A percentile compares a stretch with the other conserved stretches of the same genome.
Evolutionary conservation across 1,140 invertebrate species (phyloP).

Genomic region (Tenebrio molitor): DNA sequence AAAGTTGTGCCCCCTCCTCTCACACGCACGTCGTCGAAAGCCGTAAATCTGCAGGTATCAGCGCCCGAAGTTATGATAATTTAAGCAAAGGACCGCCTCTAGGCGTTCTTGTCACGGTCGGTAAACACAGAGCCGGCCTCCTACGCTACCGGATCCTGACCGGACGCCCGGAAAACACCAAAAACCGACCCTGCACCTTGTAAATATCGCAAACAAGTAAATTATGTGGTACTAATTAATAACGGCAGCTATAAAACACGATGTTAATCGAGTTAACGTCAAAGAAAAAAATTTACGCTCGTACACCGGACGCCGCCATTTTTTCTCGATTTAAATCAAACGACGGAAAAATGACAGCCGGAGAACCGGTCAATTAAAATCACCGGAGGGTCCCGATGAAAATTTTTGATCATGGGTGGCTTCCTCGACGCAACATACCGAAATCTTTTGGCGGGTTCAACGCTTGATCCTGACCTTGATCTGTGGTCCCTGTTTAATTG

Average conservation of each 20-base stretch:
- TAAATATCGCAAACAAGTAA: too few relatives aligned
- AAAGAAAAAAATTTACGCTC: not conserved
- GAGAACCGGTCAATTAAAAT: constrained; percentile 9
- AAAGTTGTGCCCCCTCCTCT: too few relatives aligned
- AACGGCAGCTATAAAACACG: too few relatives aligned
- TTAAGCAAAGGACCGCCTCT: constrained; percentile 42
- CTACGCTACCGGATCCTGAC: constrained; percentile 35
- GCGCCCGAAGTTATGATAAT: constrained; percentile 32
- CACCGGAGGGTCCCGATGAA: not conserved
- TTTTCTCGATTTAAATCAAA: not conserved
- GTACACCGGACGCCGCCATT: not conserved
- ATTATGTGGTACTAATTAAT: too few relatives aligned
- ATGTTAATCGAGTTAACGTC: not conserved
- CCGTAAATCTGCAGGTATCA: constrained; percentile 13
- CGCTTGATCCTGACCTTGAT: not conserved
- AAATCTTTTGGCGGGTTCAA: constrained; percentile 8
- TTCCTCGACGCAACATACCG: too few relatives aligned
- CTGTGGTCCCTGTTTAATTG: constrained; percentile 5
- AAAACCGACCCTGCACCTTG: not conserved
- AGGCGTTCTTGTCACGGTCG: constrained; percentile 43
- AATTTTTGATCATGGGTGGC: not conserved
- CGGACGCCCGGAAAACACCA: not conserved
- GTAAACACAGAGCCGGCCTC: constrained; percentile 42
- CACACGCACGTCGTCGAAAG: too few relatives aligned
- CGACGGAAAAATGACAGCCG: not conserved